Percentiles rank a stretch among this genome's conserved stretches.
Evolutionary conservation across 2,888 invertebrate genomes (phyloP).

Genomic region (Sphaerophoria taeniata): DNA sequence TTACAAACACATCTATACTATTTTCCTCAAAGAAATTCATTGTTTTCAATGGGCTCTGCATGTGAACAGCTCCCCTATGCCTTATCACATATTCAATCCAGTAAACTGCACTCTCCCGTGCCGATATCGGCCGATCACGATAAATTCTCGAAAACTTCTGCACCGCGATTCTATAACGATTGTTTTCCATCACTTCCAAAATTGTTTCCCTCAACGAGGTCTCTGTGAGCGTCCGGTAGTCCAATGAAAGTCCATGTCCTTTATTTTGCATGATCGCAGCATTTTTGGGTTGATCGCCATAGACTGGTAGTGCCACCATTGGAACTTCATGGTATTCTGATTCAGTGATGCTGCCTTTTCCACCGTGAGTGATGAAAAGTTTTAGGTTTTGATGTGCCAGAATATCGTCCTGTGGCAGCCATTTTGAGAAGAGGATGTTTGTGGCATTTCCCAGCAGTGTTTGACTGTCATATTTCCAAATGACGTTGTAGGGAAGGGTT

Average conservation of each 20-base stretch:
- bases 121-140: constrained; percentile 83
- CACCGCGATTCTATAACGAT: constrained; percentile 77
- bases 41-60: constrained; percentile 83
- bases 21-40: constrained; percentile 82
- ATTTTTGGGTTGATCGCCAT: constrained; percentile 90
- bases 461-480: constrained; percentile 86
- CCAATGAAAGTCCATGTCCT: constrained; percentile 81
- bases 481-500: constrained; percentile 84
- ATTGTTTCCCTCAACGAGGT: constrained; percentile 66
- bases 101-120: constrained; percentile 83
- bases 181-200: constrained; percentile 75
- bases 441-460: constrained; percentile 75
- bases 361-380: constrained; percentile 79
- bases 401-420: constrained; percentile 87
- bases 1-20: constrained; percentile 82
- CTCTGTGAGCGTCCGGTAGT: constrained; percentile 64
- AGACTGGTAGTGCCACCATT: constrained; percentile 89
- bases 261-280: constrained; percentile 87
- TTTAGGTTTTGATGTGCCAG: constrained; percentile 88
- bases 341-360: constrained; percentile 90
- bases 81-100: constrained; percentile 85
- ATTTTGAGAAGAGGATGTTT: constrained; percentile 80
- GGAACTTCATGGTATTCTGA: constrained; percentile 90
- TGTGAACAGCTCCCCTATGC: constrained; percentile 83
- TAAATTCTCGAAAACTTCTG: constrained; percentile 82